Evolutionary conservation across 2,797 vertebrate species (phyloP), one percentile per base, ranked within the genome.

Genomic region (Adrianichthys oophorus): DNA sequence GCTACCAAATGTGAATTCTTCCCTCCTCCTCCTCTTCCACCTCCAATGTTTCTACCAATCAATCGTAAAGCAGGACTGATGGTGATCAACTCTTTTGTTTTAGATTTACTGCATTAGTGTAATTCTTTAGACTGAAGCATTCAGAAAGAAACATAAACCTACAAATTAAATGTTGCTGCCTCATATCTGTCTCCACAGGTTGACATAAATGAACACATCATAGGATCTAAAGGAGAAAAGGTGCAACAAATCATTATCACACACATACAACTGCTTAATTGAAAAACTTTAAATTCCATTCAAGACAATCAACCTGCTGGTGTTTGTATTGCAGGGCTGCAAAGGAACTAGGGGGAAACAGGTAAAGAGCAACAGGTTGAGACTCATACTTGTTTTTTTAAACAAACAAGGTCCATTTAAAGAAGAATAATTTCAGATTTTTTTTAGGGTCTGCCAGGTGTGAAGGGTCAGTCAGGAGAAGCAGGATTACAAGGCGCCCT

Each of bases 41-140:
- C 87, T 7, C 86, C 86, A 4, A 2, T 65, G 59, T 86, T 87
- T 68, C 87, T 85, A 48, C 59, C 84, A 4, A 7, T 88, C 26
- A 61, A 68, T 56, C n/a, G 15, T 10, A 80, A 60, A 69, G 72
- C 56, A 56, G 84, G 69, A 24, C 56, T 89, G 32, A 80, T 72
- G 81, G 87, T 89, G 74, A 83, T 1, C 1, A 45, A 0, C 1
- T n/a, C 6, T 29, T 4, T 37, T 32, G 8, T 32, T 2, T 32
- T 8, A 32, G 32, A 32, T 12, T 10, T 12, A 3, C 32, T 32
- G 8, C 32, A 12, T 2, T 32, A 32, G 8, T 32, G 10, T 8
- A 32, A 32, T 12, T 32, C 8, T 32, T 10, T 32, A 32, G 29
- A 32, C 29, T 10, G 10, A 3, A 12, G 8, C 29, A 3, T 32